Evolutionary conservation across 2,113 vertebrate genomes (phyloP).

Genomic region (Cathartes aura): DNA sequence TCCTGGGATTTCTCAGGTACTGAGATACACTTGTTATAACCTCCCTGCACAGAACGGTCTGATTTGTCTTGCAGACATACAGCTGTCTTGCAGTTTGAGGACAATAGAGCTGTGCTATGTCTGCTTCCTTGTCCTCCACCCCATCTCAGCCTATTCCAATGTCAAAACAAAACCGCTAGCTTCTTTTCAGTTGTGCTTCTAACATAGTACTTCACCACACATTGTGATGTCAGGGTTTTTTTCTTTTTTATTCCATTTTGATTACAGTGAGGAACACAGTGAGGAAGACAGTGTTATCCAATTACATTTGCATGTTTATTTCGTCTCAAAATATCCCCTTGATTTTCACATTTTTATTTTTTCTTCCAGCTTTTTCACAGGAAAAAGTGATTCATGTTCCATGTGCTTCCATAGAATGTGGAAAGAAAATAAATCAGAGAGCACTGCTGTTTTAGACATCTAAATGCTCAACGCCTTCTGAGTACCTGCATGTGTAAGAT

Average conservation of each 20-base stretch:
- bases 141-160: not conserved
- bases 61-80: not conserved
- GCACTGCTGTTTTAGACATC: not conserved
- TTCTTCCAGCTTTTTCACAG: not conserved
- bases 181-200: not conserved
- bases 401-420: not conserved
- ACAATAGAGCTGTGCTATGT: not conserved
- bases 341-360: constrained; percentile 32
- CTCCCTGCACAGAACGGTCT: not conserved
- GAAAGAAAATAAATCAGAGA: constrained; percentile 25
- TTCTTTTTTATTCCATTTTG: not conserved
- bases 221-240: not conserved
- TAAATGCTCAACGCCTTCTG: not conserved
- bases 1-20: not conserved
- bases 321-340: not conserved
- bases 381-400: constrained; percentile 10
- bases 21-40: not conserved
- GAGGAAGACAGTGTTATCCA: not conserved
- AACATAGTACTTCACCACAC: not conserved
- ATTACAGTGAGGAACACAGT: not conserved
- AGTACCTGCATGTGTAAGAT: not conserved
- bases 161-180: not conserved
- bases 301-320: constrained; percentile 38
- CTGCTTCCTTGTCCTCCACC: not conserved
- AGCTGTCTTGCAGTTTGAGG: not conserved